These are phyloP conservation scores for Thera britannica DNA, from an alignment of 2,888 invertebrate species.

Conservation along the genomic window DNA sequence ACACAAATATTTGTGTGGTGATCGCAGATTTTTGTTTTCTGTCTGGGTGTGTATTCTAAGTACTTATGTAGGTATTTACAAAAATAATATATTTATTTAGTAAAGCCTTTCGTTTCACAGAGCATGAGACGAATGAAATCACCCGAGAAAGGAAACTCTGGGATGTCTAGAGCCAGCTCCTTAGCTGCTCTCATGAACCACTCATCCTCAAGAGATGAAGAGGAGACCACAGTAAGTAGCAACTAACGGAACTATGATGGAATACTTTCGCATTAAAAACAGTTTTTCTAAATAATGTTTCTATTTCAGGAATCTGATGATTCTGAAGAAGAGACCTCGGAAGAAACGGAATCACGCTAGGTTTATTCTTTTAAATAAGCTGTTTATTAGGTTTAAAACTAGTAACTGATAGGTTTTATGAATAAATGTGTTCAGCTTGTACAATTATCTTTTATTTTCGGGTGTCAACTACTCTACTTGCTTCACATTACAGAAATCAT, in stretches of 20 bases:
- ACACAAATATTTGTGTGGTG: no score
- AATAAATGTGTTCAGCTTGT: slow-evolving; percentile 27
- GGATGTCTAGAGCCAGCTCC: slow-evolving; percentile 64
- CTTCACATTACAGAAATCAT: neutral
- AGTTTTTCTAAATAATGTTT: slow-evolving; percentile 10
- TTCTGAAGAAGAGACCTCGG: slow-evolving; percentile 68
- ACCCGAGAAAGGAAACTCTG: slow-evolving; percentile 59
- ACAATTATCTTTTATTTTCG: slow-evolving; percentile 30
- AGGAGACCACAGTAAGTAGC: slow-evolving; percentile 64
- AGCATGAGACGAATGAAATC: slow-evolving; percentile 61
- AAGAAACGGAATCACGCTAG: slow-evolving; percentile 74
- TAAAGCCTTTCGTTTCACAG: slow-evolving; percentile 42
- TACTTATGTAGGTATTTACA: no score
- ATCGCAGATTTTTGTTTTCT: no score
- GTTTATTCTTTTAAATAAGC: no score
- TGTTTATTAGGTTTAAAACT: no score
- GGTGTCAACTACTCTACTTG: neutral
- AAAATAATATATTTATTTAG: no score
- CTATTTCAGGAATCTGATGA: slow-evolving; percentile 67
- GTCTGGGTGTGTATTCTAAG: no score
- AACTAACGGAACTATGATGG: no score
- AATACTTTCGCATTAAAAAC: no score
- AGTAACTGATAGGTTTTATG: neutral
- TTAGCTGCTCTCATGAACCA: slow-evolving; percentile 73
- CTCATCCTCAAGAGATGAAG: slow-evolving; percentile 65